These are phyloP conservation scores for Heliconius hortense DNA, from an alignment of 2,888 invertebrate genomes.

Conservation along the genomic window DNA sequence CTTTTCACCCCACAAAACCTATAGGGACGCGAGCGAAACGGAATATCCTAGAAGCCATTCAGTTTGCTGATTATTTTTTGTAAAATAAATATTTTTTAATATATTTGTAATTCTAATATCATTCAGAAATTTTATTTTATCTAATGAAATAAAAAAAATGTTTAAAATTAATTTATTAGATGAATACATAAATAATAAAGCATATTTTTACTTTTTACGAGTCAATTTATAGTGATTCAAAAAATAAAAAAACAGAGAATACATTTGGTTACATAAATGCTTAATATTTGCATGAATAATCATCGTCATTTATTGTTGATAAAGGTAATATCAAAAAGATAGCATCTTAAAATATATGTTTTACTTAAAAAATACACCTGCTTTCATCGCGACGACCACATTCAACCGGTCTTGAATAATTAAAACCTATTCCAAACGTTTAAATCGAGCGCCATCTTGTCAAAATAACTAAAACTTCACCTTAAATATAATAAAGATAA, in stretches of 20 bases:
- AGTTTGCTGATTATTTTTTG: not conserved
- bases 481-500: not conserved
- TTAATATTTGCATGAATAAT: not conserved
- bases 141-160: too few relatives aligned
- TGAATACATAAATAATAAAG: not conserved
- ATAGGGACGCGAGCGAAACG: too few relatives aligned
- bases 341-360: not conserved
- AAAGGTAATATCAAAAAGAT: not conserved
- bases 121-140: not conserved
- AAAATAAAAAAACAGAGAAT: not conserved
- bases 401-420: conserved; percentile 27
- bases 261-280: not conserved
- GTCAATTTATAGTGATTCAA: not conserved
- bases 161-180: not conserved
- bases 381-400: conserved; percentile 6
- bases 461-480: conserved; percentile 12
- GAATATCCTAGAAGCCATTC: too few relatives aligned
- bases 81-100: not conserved
- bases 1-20: not conserved
- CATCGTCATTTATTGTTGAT: not conserved
- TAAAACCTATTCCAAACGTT: conserved; percentile 23
- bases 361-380: conserved; percentile 3
- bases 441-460: conserved; percentile 36
- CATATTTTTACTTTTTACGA: not conserved
- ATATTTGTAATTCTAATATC: not conserved